Evolutionary conservation across 2,797 vertebrate genomes (phyloP).

Genomic region (Acrocephalus scirpaceus): DNA sequence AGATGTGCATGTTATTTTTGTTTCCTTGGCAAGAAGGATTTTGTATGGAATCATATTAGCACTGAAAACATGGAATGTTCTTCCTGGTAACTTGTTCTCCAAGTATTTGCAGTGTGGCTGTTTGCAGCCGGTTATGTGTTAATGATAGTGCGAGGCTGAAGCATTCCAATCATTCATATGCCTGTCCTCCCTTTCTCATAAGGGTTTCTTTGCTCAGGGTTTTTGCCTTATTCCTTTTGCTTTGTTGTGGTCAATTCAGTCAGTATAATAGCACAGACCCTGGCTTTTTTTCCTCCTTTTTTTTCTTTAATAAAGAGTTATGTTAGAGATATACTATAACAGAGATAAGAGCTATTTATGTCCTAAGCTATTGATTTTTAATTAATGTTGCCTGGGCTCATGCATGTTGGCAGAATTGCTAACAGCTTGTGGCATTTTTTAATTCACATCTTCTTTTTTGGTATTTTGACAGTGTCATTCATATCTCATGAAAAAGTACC

Average conservation of each 20-base stretch:
- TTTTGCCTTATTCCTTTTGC: slow-evolving; percentile 65
- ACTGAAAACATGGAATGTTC: slow-evolving; percentile 45
- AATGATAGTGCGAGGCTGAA: slow-evolving; percentile 57
- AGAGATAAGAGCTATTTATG: slow-evolving; percentile 79
- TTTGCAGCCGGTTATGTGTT: slow-evolving; percentile 69
- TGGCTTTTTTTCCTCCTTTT: slow-evolving; percentile 32
- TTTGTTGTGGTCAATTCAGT: slow-evolving; percentile 75
- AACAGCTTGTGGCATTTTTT: slow-evolving; percentile 85
- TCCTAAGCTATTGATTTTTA: slow-evolving; percentile 82
- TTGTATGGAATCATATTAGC: slow-evolving; percentile 34
- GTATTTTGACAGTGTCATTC: slow-evolving; percentile 84
- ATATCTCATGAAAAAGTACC: slow-evolving; percentile 81
- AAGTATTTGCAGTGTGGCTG: slow-evolving; percentile 18
- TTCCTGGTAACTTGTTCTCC: slow-evolving; percentile 66
- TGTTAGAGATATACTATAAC: slow-evolving; percentile 74
- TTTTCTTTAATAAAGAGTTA: slow-evolving; percentile 66
- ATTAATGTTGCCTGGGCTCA: slow-evolving; percentile 81
- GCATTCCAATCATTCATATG: slow-evolving; percentile 75
- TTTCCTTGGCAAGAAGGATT: slow-evolving; percentile 49
- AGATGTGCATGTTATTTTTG: neutral
- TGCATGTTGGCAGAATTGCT: slow-evolving; percentile 79
- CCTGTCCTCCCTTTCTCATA: slow-evolving; percentile 71
- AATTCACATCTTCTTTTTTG: slow-evolving; percentile 78
- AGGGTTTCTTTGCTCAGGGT: slow-evolving; percentile 49
- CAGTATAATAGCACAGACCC: slow-evolving; percentile 69